phyloP scores from a whole-genome alignment of 2,113 vertebrate genomes.

The Felis catus region F.catus_Fca126_mat1.0 CM031424.1:85773001-85773500 shows the following conservation, averaged over 20 bases:
- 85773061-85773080: not conserved
- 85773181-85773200: not conserved
- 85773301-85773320: not conserved
- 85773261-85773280: not conserved
- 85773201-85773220: constrained; percentile 2
- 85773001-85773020: not conserved
- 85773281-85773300: not conserved
- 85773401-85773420: not conserved
- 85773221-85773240: not conserved
- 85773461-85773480: not conserved
- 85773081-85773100: not conserved
- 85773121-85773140: not conserved
- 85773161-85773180: not conserved
- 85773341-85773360: not conserved
- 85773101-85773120: not conserved
- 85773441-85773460: not conserved
- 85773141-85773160: not conserved
- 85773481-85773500: not conserved
- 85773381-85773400: not conserved
- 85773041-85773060: not conserved
- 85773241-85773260: not conserved
- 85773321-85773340: not conserved
- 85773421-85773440: not conserved
- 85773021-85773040: not conserved
- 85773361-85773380: not conserved